Base-by-base conservation (phyloP, 2,113 vertebrate species). In the Nettapus auritus region DNA sequence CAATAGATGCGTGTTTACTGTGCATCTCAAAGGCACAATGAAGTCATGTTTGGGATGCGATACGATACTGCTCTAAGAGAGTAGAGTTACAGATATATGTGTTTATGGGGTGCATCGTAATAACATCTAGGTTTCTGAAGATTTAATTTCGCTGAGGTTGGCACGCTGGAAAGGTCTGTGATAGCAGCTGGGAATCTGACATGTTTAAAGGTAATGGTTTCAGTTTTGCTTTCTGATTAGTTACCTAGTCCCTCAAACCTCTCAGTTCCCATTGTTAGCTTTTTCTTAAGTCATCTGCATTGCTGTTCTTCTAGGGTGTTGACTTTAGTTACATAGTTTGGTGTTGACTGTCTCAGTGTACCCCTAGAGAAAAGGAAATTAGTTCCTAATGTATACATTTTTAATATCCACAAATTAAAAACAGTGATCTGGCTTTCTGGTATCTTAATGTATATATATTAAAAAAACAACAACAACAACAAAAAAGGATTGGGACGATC, bases 401-500 rank as follows among this genome's bases (percentile, higher is more conserved):
- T 91, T 73, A 69, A 71, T 73, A 64, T 29, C 9, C 3, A 20
- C 28, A 86, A 28, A 14, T 79, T 92, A 33, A 73, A 89, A 84
- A 55, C 28, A 21, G 3, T 52, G 7, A 62, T 56, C 28, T 62
- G 38, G n/a, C 0, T 0, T 86, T 88, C 8, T 26, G 22, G 17
- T 87, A 60, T n/a, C 7, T 55, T 73, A 66, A 44, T 3, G 19
- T 1, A 8, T 48, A 48, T 48, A 48, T 48, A 48, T 46, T 20
- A 20, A 46, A 46, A 46, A 48, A 48, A 52, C n/a, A n/a, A n/a
- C n/a, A n/a, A n/a, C n/a, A n/a, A n/a, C n/a, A n/a, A n/a, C n/a
- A 90, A 55, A 69, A 3, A 2, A 36, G 3, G 7, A 9, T 7
- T 74, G 44, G 28, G 31, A 86, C 77, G 28, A 31, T 80, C 8